phyloP scores from a whole-genome alignment of 2,888 invertebrate genomes.

The Harpagoxenus sublaevis region DNA sequence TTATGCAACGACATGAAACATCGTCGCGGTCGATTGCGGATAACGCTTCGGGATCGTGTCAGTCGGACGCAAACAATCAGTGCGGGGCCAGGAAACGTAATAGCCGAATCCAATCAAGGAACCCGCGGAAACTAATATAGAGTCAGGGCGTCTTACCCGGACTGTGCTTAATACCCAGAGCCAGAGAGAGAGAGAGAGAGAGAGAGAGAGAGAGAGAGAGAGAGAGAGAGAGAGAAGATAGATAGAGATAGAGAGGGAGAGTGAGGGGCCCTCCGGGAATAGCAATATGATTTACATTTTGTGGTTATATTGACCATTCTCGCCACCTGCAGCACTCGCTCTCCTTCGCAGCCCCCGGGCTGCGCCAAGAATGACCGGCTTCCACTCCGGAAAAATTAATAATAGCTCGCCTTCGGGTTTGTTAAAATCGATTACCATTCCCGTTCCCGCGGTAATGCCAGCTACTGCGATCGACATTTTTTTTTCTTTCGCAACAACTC shows the following conservation, averaged over 20 bases:
- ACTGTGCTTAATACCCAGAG: constrained; percentile 74
- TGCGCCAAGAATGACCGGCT: constrained; percentile 81
- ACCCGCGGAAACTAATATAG: constrained; percentile 76
- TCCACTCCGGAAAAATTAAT: constrained; percentile 81
- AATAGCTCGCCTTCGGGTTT: constrained; percentile 66
- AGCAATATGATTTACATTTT: constrained; percentile 86
- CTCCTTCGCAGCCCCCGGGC: constrained; percentile 75
- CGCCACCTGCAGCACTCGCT: constrained; percentile 84
- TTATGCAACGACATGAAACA: not conserved
- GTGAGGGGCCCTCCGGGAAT: constrained; percentile 73
- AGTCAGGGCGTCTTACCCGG: constrained; percentile 72
- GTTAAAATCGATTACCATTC: constrained; percentile 47
- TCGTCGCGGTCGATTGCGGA: constrained; percentile 20
- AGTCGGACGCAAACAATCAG: constrained; percentile 69
- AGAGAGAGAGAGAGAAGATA: constrained; percentile 10
- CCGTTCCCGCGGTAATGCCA: constrained; percentile 23
- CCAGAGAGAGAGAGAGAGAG: not conserved
- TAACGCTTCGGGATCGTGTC: constrained; percentile 36
- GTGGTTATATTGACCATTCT: constrained; percentile 86
- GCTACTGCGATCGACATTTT: constrained; percentile 31
- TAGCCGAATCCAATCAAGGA: constrained; percentile 72
- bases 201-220: no score
- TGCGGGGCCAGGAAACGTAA: constrained; percentile 65
- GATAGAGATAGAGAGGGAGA: constrained; percentile 35
- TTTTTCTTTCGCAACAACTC: constrained; percentile 5